Conservation (phyloP, 2,797 vertebrate species). For the Enteromius trimaculatus region DNA sequence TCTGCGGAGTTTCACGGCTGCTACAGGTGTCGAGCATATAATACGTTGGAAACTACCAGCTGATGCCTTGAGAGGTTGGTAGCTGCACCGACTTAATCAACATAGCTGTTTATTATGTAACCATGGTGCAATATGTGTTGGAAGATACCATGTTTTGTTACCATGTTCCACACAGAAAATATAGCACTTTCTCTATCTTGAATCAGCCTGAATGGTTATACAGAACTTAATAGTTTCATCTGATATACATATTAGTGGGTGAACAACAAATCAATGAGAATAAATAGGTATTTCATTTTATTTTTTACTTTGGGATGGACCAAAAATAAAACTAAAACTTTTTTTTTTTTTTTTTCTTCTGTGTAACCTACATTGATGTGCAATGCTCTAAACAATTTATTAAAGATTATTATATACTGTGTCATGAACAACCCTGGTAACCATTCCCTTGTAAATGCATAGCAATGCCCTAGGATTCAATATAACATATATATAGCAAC, state of each 20-base stretch:
- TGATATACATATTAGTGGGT: background rate
- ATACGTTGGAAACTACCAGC: background rate
- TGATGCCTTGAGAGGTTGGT: background rate
- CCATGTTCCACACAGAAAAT: background rate
- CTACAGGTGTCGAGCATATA: conserved; percentile 1
- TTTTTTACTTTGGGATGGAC: background rate
- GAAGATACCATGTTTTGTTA: background rate
- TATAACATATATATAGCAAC: no score
- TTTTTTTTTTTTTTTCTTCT: background rate
- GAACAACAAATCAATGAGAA: background rate
- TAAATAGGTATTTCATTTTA: background rate
- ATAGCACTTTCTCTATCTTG: background rate
- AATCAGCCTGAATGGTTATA: background rate
- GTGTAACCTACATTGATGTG: background rate
- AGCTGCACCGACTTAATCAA: background rate
- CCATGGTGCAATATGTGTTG: background rate
- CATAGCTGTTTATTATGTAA: background rate
- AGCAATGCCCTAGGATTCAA: no score
- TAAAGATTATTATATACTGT: no score
- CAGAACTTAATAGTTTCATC: background rate
- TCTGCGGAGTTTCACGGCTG: background rate
- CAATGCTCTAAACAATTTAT: background rate
- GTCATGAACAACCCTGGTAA: no score
- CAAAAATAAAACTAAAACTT: background rate
- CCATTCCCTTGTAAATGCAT: no score